Evolutionary conservation across 2,797 vertebrate species (phyloP).

Genomic region (Enteromius trimaculatus): DNA sequence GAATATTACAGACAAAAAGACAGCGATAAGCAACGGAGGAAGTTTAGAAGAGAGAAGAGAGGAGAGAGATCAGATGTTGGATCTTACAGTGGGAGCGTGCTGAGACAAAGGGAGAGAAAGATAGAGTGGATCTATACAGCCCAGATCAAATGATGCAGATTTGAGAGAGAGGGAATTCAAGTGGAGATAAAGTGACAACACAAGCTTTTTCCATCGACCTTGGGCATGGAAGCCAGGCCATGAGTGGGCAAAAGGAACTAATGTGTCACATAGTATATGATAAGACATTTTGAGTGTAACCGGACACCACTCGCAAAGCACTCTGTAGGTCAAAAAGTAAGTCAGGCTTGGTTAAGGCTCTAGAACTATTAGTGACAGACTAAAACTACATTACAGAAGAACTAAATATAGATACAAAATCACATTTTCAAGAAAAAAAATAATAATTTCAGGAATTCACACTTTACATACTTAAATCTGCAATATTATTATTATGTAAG

Average conservation of each 20-base stretch:
- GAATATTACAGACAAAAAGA: constrained; percentile 34
- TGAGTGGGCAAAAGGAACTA: constrained; percentile 49
- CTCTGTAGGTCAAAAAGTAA: constrained; percentile 43
- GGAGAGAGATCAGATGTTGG: constrained; percentile 38
- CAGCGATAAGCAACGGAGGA: constrained; percentile 12
- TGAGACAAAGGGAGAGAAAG: constrained; percentile 43
- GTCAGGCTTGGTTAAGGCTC: constrained; percentile 30
- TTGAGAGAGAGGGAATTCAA: constrained; percentile 53
- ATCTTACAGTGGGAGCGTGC: constrained; percentile 13
- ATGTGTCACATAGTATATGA: constrained; percentile 60
- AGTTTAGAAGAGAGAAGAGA: constrained; percentile 18
- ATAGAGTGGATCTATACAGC: constrained; percentile 53
- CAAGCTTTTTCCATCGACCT: constrained; percentile 63
- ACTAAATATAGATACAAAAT: background rate
- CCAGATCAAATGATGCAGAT: constrained; percentile 64
- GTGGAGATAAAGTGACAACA: constrained; percentile 64
- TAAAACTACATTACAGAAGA: background rate
- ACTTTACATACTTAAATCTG: background rate
- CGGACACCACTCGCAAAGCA: constrained; percentile 16
- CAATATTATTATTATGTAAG: background rate
- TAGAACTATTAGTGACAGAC: background rate
- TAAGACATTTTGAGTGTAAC: constrained; percentile 63
- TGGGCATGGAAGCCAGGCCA: constrained; percentile 45
- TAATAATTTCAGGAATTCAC: background rate
- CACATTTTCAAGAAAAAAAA: background rate